Percentiles rank a stretch among this genome's conserved stretches.
These are phyloP conservation scores for Xiphophorus birchmanni DNA, from an alignment of 2,797 vertebrate species.

Conservation along the genomic window DNA sequence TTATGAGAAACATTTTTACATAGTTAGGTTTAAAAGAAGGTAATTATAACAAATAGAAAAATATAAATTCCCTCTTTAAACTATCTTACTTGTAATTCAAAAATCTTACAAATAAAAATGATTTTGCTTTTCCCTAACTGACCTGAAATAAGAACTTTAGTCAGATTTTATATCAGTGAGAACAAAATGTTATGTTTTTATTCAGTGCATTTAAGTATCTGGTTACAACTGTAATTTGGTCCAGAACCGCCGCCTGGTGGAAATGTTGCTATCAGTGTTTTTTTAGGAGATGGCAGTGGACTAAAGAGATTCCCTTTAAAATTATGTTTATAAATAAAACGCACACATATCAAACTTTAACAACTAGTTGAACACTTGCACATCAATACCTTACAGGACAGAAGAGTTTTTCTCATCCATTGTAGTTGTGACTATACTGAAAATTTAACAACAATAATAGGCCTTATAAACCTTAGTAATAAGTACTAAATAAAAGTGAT, in stretches of 20 bases:
- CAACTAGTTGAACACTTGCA: neutral
- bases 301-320: neutral
- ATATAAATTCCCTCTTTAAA: neutral
- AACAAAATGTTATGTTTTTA: neutral
- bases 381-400: neutral
- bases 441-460: neutral
- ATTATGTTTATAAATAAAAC: neutral
- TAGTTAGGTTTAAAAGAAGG: neutral
- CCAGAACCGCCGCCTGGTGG: neutral
- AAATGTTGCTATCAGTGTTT: neutral
- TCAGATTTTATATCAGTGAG: neutral
- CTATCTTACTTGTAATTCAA: neutral
- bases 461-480: neutral
- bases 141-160: neutral
- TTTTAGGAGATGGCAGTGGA: neutral
- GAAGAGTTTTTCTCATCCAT: neutral
- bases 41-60: neutral
- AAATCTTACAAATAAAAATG: neutral
- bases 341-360: neutral
- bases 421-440: neutral
- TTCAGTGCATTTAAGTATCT: neutral
- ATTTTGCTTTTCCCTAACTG: neutral
- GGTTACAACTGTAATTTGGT: neutral
- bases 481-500: neutral
- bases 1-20: neutral